Evolutionary conservation across 1,140 invertebrate species (phyloP).

Genomic region (Neotoxoptera formosana): DNA sequence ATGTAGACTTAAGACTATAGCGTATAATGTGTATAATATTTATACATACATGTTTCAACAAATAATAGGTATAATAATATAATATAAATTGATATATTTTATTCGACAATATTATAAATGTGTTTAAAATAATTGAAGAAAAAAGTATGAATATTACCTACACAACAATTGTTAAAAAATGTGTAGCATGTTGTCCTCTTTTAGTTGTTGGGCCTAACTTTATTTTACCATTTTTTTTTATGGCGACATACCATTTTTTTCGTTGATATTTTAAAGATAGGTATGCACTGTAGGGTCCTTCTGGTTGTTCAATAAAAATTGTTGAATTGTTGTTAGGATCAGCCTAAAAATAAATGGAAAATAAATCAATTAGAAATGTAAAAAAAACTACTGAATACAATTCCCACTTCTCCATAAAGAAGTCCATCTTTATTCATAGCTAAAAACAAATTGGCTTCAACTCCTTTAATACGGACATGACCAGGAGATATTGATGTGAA

Average conservation of each 20-base stretch:
- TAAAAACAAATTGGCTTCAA: conserved; percentile 69
- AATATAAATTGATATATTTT: background rate
- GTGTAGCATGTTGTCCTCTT: conserved; percentile 71
- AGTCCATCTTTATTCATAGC: conserved; percentile 71
- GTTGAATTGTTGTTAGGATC: conserved; percentile 67
- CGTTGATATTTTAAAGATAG: conserved; percentile 69
- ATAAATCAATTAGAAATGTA: conserved; percentile 51
- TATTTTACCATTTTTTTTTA: conserved; percentile 71
- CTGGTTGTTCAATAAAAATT: conserved; percentile 69
- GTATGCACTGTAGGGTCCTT: conserved; percentile 70
- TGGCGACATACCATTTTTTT: conserved; percentile 71
- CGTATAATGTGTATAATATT: background rate
- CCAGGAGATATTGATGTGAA: conserved; percentile 66
- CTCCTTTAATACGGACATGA: conserved; percentile 69
- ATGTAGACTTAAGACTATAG: background rate
- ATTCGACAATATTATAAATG: background rate
- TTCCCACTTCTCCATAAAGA: conserved; percentile 70
- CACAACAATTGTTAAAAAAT: conserved; percentile 67
- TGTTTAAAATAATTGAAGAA: background rate
- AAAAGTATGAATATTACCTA: background rate
- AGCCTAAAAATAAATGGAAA: conserved; percentile 63
- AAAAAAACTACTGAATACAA: background rate
- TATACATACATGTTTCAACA: background rate
- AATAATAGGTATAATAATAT: background rate
- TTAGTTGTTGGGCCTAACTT: conserved; percentile 70